Base-by-base conservation (phyloP, 2,888 invertebrate species). In the Ornithoptera priamus region DNA sequence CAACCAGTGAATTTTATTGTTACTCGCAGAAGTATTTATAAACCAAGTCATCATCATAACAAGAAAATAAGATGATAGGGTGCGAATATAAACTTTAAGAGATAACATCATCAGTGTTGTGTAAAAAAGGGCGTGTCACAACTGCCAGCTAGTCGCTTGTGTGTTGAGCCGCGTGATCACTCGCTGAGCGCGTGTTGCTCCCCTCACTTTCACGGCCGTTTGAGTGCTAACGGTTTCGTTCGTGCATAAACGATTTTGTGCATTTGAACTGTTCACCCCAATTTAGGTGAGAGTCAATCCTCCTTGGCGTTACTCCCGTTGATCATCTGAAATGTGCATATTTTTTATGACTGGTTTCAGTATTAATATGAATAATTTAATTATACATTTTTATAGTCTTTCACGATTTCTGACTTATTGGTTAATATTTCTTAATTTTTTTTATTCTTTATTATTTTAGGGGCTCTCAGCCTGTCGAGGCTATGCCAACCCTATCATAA, bases 181-280 rank as follows among this genome's bases (percentile, higher is more conserved):
- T 80, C 84, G 69, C 62, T 62, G 72, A 56, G 71, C 80, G 80
- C 85, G 82, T 85, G 82, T 59, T 62, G 12, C 62, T 72, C 58
- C 74, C 71, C 76, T 75, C 79, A 79, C 84, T 84, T 84, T 84
- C 85, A 77, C 84, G 76, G 72, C 77, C 77, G 77, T 78, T 39
- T 65, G 17, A 24, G n/a, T 65, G 30, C 17, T 17, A 69, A 69
- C 62, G 62, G 69, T 62, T 69, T 65, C 68, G 53, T 42, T 57
- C 42, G 24, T 15, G 57, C 62, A 62, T 46, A 18, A 39, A 39
- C 79, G 78, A 77, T 75, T 77, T 77, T 76, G 71, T 75, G 75
- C 39, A 39, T 39, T 39, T 39, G 39, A 39, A 39, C 39, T 30
- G 30, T 5, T 30, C 30, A 30, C 30, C 30, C 30, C 2, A 30